Base-by-base conservation (phyloP, 2,113 vertebrate species). In the Lampris incognitus region DNA sequence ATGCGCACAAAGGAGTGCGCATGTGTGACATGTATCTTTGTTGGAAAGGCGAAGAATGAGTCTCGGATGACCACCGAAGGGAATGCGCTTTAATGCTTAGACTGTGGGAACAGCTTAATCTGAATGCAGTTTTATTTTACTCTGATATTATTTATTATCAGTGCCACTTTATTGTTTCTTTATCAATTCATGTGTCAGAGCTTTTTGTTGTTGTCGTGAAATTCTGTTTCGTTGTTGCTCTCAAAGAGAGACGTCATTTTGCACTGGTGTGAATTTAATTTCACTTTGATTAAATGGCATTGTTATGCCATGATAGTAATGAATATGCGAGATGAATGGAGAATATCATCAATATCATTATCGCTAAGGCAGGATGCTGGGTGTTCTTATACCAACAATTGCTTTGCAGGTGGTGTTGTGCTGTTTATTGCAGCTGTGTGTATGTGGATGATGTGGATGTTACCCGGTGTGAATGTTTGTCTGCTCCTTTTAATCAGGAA, bases 241-340 rank as follows among this genome's bases (percentile, higher is more conserved):
- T 89, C 69, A 86, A 79, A 84, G 88, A 89, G 85, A 89, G 77
- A 80, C 10, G 10, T 84, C 88, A 69, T 79, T 91, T 91, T 91
- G 89, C 89, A 90, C 84, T 87, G 78, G 79, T 90, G 87, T 77
- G 87, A 85, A 69, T 81, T 79, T 76, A 72, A 83, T 88, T 90
- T 90, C 87, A 83, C 85, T 62, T 85, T 69, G 24, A 76, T 89
- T 81, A 84, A 79, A 13, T 51, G 5, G 59, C 58, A 87, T 9
- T 68, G 66, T 54, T 76, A 55, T 74, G 69, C 61, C 76, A 13
- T 8, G 39, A 70, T 68, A 58, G 72, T 37, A 51, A 37, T 51
- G 51, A 62, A 62, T 4, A 56, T 69, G 70, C 68, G 50, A 69
- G 69, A 80, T 39, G 71, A 87, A 82, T 66, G 71, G 75, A 49